These are phyloP conservation scores for Ornithoptera priamus DNA, from an alignment of 2,888 invertebrate genomes.

Conservation along the genomic window DNA sequence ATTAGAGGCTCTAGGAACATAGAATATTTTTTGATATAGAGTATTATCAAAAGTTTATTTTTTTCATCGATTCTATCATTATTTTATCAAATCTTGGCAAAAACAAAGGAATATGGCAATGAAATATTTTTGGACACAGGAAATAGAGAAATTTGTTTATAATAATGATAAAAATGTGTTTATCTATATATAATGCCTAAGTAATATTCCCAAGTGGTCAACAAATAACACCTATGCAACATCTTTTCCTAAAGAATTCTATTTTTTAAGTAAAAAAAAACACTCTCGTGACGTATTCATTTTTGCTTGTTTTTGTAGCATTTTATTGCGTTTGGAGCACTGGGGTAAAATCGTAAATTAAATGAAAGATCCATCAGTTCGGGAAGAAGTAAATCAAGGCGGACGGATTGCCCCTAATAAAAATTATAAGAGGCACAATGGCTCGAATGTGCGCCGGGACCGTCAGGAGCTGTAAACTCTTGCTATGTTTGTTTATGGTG, in stretches of 20 bases:
- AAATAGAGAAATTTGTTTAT: no score
- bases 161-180: no score
- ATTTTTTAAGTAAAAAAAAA: conserved; percentile 31
- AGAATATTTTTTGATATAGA: no score
- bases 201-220: neutral
- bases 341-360: conserved; percentile 77
- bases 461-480: conserved; percentile 77
- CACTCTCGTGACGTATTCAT: conserved; percentile 54
- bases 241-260: conserved; percentile 8
- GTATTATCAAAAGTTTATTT: no score
- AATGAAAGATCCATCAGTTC: conserved; percentile 78
- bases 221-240: neutral
- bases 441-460: conserved; percentile 71
- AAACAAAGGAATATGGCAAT: no score
- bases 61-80: no score
- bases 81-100: no score
- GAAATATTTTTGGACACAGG: no score
- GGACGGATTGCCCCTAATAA: conserved; percentile 80
- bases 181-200: no score
- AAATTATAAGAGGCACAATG: conserved; percentile 80
- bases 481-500: conserved; percentile 79
- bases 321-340: conserved; percentile 73
- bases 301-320: conserved; percentile 74
- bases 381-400: conserved; percentile 79
- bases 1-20: neutral